Evolutionary conservation across 2,797 vertebrate species (phyloP).

Genomic region (Uromys caudimaculatus): DNA sequence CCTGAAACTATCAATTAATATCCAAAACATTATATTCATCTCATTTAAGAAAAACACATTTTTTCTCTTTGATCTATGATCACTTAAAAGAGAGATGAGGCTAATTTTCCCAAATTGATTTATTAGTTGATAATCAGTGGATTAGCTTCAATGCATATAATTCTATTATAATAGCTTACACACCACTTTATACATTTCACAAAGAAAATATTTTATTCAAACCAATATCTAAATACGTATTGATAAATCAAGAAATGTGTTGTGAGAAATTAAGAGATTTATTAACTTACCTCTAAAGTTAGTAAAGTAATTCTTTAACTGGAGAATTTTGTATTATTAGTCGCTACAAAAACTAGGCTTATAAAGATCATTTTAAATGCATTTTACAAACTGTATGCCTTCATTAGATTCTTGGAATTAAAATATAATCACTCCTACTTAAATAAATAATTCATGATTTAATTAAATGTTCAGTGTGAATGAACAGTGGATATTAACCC

Average conservation of each 20-base stretch:
- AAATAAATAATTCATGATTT: constrained; percentile 71
- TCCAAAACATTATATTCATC: background rate
- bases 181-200: background rate
- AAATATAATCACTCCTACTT: constrained; percentile 12
- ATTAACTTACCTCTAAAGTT: background rate
- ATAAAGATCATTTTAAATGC: background rate
- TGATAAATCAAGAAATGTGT: background rate
- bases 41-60: background rate
- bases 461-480: constrained; percentile 64
- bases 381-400: background rate
- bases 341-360: background rate
- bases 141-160: background rate
- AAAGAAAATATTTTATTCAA: constrained; percentile 2
- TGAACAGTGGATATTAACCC: constrained; percentile 57
- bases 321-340: background rate
- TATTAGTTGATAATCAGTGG: background rate
- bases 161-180: background rate
- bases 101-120: background rate
- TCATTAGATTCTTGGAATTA: background rate
- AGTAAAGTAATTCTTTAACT: background rate
- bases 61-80: background rate
- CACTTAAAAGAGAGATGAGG: background rate
- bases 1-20: background rate
- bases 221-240: background rate
- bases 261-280: background rate